A percentile compares a stretch with the other conserved stretches of the same genome.
These are phyloP conservation scores for Idris sp. DNA, from an alignment of 1,140 invertebrate genomes.

Conservation along the genomic window DNA sequence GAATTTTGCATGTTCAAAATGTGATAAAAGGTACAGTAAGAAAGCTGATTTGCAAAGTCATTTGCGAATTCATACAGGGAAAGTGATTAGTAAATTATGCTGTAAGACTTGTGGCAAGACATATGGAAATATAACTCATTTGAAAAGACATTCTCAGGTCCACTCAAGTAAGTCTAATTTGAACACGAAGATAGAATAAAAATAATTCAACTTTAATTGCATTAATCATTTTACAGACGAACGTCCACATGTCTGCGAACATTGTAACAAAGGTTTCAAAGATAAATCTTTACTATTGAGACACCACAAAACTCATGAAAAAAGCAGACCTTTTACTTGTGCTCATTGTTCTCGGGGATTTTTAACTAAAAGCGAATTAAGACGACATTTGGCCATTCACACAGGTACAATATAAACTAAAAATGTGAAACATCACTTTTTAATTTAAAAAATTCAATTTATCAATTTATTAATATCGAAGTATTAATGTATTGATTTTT, in stretches of 20 bases:
- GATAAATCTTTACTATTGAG: slow-evolving; percentile 71
- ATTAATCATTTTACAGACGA: slow-evolving; percentile 61
- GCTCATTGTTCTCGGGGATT: slow-evolving; percentile 70
- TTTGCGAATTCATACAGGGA: slow-evolving; percentile 64
- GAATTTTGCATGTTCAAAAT: slow-evolving; percentile 70
- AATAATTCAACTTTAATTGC: too few species aligned
- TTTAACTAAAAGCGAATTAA: slow-evolving; percentile 73
- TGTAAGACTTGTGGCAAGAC: slow-evolving; percentile 72
- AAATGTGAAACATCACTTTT: too few species aligned
- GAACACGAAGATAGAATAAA: too few species aligned
- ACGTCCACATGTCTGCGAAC: slow-evolving; percentile 70
- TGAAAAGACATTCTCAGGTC: slow-evolving; percentile 72
- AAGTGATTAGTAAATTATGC: slow-evolving; percentile 52
- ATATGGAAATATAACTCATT: slow-evolving; percentile 69
- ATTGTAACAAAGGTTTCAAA: slow-evolving; percentile 74
- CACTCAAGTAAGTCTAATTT: slow-evolving; percentile 69
- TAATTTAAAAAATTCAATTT: too few species aligned
- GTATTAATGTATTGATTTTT: neutral
- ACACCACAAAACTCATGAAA: slow-evolving; percentile 73
- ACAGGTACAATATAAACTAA: slow-evolving; percentile 63
- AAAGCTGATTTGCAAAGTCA: slow-evolving; percentile 73
- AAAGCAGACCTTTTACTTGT: slow-evolving; percentile 73
- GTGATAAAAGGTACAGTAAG: slow-evolving; percentile 72
- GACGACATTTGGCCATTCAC: slow-evolving; percentile 71
- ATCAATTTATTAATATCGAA: too few species aligned